Conservation (phyloP, 2,888 invertebrate species). For the Coelopa pilipes region DNA sequence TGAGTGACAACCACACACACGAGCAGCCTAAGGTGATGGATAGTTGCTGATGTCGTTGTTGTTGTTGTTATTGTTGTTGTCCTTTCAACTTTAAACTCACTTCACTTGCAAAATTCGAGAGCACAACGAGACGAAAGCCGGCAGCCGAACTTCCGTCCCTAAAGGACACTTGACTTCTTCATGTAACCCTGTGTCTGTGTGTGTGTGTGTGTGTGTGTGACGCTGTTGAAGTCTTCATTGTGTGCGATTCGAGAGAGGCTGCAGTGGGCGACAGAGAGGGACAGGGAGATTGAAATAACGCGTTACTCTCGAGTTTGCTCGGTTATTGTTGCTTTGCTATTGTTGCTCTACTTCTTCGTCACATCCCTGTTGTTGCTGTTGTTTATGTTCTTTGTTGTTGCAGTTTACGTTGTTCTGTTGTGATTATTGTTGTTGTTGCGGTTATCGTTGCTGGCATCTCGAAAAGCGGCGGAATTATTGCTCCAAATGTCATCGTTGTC, state of each 20-base stretch:
- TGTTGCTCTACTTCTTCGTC: background rate
- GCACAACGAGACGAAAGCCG: conserved; percentile 25
- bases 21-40: conserved; percentile 6
- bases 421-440: too few species aligned
- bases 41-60: conserved; percentile 6
- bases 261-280: background rate
- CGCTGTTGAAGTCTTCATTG: background rate
- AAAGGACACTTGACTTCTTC: conserved; percentile 27
- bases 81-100: conserved; percentile 34
- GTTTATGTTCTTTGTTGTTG: too few species aligned
- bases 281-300: background rate
- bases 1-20: conserved; percentile 12
- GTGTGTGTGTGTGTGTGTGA: background rate
- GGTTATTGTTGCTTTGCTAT: background rate
- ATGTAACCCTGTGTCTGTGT: background rate
- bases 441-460: too few species aligned
- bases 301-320: background rate
- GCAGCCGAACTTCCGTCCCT: conserved; percentile 23
- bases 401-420: too few species aligned
- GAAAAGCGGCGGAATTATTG: too few species aligned
- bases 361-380: background rate
- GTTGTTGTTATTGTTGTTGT: conserved; percentile 8
- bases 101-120: conserved; percentile 20
- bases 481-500: too few species aligned
- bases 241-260: background rate